Evolutionary conservation across 2,888 invertebrate species (phyloP).

Genomic region (Eubasilissa splendida): DNA sequence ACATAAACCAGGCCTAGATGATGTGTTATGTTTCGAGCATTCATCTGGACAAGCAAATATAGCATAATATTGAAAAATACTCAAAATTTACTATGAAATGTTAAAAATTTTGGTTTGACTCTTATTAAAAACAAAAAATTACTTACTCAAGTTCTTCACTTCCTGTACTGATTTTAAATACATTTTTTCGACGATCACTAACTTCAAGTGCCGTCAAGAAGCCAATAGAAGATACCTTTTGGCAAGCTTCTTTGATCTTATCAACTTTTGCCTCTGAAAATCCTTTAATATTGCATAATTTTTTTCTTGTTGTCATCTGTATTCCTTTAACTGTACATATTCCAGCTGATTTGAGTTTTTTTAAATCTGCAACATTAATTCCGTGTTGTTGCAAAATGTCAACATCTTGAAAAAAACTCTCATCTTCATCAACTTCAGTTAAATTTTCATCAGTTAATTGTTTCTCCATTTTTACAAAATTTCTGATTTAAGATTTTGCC

Average conservation of each 20-base stretch:
- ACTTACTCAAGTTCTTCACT: constrained; percentile 82
- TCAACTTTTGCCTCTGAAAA: constrained; percentile 85
- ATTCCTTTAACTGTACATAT: constrained; percentile 88
- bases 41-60: no score
- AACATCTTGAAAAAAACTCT: constrained; percentile 83
- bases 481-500: constrained; percentile 21
- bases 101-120: no score
- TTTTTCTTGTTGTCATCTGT: constrained; percentile 85
- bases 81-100: no score
- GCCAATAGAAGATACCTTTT: constrained; percentile 76
- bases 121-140: constrained; percentile 6
- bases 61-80: no score
- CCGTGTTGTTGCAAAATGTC: constrained; percentile 77
- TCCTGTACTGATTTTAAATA: constrained; percentile 81
- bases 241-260: constrained; percentile 84
- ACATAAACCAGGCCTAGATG: no score
- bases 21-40: no score
- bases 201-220: constrained; percentile 85
- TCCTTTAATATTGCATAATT: constrained; percentile 81
- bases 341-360: constrained; percentile 82
- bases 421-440: constrained; percentile 76
- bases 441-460: constrained; percentile 68
- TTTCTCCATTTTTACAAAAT: constrained; percentile 63
- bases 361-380: constrained; percentile 83
- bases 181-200: constrained; percentile 79